Base-by-base conservation (phyloP, 1,140 invertebrate genomes). In the Danaus melanippus region DNA sequence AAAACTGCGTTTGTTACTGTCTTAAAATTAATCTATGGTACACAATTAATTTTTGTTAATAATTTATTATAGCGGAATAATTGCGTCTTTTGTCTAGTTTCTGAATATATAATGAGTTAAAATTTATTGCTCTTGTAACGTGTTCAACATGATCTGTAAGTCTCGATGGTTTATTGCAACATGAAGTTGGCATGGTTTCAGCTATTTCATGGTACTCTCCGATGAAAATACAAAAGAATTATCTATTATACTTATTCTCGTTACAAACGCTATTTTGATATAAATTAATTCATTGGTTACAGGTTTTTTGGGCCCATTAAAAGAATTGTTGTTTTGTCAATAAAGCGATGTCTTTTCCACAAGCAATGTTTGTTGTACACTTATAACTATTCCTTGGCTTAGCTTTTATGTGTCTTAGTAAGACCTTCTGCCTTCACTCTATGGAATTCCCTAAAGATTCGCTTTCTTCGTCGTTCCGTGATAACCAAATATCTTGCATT, bases 301-400 rank as follows among this genome's bases (percentile, higher is more conserved):
- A 10, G 64, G 73, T 79, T 78, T 60, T 84, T 79, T 81, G 78
- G 74, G 72, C 74, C 72, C 71, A 44, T 64, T 58, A 55, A 58
- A 17, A 59, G 21, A 56, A 54, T 69, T 69, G 64, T 72, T 50
- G 32, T 61, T 54, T 52, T 79, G 71, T 83, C 72, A 62, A 69
- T 60, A 42, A 64, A 58, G 59, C 69, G 71, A 60, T 76, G 72
- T 74, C 56, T 58, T 78, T 69, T 66, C 67, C 76, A 79, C 74
- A 67, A 67, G 69, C 71, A 63, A 79, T 79, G 72, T 79, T 71
- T 46, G 48, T 46, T 60, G 50, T 60, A 52, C 48, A 60, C 58
- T 46, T 42, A 42, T 60, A 56, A 62, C 56, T 53, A 46, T 58
- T 62, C 64, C 65, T 75, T 68, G 65, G 78, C 79, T 82, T 85